Evolutionary conservation across 2,797 vertebrate genomes (phyloP), one percentile per base, ranked within the genome.

Genomic region (Nannoperca obscura): DNA sequence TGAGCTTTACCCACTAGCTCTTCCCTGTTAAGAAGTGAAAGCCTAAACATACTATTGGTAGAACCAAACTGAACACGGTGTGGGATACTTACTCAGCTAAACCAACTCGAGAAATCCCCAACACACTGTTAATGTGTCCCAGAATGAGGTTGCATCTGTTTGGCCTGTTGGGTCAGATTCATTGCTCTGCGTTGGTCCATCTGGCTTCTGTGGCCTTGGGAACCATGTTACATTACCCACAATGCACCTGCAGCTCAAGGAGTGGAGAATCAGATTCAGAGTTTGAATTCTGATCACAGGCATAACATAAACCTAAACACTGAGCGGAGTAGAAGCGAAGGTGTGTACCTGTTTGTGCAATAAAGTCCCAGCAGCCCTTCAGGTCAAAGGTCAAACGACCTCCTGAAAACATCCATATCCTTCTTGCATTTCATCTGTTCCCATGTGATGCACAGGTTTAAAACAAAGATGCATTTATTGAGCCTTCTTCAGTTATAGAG

Each of bases 141-240:
- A 81, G 71, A 80, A 47, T 55, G 19, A 27, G 70, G 52, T 22
- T 74, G 58, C 83, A 86, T 88, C 85, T 89, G 83, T 88, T 87
- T 86, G 84, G 74, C 87, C 87, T 82, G 74, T 61, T 74, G 81
- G 87, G 89, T 85, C 86, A 80, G 64, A 86, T 88, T 81, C 74
- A 82, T 87, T 78, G 68, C 74, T 82, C 66, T 15, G 71, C 19
- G 47, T 65, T 61, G 59, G 59, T 68, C 68, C 4, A 55, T 44
- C 65, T 71, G 54, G 75, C 65, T 83, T 44, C 77, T 42, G 71
- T 78, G 57, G 47, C 76, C 85, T 86, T 91, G 89, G 87, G 85
- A 93, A 92, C 75, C 76, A 78, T 11, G 78, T 73, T 66, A 68
- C 60, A 46, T 82, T 87, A 88, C 87, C 88, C 89, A 89, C 69